These are phyloP conservation scores for Botia almorhae DNA, from an alignment of 2,797 vertebrate genomes.

Conservation along the genomic window DNA sequence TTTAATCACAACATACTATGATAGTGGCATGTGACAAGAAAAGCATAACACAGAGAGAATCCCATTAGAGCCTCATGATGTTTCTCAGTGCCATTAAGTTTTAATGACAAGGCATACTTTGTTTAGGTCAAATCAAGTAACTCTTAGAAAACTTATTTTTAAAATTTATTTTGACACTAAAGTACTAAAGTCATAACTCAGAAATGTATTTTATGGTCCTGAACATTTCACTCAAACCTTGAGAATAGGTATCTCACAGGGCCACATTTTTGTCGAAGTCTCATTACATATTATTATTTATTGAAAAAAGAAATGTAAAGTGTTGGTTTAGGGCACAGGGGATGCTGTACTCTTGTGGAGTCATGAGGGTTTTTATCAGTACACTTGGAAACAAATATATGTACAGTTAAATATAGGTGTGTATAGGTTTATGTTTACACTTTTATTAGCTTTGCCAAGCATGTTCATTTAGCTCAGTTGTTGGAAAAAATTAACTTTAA, in stretches of 20 bases:
- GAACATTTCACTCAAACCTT: neutral
- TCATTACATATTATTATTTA: neutral
- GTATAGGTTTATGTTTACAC: too few species aligned
- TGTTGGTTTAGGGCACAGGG: neutral
- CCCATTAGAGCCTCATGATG: neutral
- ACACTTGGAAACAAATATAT: too few species aligned
- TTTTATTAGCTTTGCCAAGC: too few species aligned
- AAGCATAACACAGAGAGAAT: neutral
- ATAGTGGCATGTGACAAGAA: too few species aligned
- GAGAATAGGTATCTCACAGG: neutral
- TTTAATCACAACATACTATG: too few species aligned
- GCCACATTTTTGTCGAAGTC: neutral
- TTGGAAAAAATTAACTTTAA: too few species aligned
- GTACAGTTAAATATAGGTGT: too few species aligned
- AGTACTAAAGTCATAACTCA: too few species aligned
- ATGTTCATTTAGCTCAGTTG: too few species aligned
- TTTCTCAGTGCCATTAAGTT: neutral
- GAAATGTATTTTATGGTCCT: neutral
- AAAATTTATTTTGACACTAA: too few species aligned
- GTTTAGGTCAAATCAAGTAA: too few species aligned
- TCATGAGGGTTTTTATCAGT: neutral
- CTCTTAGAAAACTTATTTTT: too few species aligned
- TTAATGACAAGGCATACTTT: neutral
- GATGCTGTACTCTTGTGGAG: neutral
- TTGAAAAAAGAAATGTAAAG: neutral